A percentile compares a stretch with the other conserved stretches of the same genome.
Conservation (phyloP, 2,888 invertebrate species). For the Prosapia bicincta region DNA sequence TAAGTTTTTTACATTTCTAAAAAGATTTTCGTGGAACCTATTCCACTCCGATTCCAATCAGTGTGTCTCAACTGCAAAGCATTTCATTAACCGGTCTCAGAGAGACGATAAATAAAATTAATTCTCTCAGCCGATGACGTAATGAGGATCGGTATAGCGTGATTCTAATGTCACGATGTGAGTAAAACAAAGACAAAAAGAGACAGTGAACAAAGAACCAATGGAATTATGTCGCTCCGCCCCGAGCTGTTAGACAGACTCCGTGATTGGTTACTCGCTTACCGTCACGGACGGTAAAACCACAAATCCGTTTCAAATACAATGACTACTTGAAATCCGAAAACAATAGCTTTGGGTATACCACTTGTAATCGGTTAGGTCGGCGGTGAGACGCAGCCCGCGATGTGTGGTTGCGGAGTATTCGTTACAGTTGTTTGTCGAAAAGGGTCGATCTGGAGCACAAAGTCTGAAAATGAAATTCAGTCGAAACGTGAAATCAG, state of each 20-base stretch:
- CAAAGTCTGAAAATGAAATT: no score
- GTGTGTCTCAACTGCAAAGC: no score
- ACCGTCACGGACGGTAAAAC: neutral
- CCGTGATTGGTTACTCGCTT: neutral
- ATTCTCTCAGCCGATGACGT: neutral
- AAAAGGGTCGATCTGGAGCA: no score
- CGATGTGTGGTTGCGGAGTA: no score
- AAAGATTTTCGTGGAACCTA: no score
- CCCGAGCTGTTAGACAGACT: neutral
- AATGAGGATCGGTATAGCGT: neutral
- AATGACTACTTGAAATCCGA: neutral
- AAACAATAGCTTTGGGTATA: neutral
- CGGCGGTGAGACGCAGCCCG: no score
- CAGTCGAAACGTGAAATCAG: no score
- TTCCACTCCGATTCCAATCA: no score
- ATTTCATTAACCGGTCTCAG: neutral
- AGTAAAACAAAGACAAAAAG: neutral
- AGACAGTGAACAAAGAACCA: neutral
- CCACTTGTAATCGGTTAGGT: neutral
- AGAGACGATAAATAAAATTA: neutral
- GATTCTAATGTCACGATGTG: neutral
- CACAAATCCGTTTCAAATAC: neutral
- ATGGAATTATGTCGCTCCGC: neutral
- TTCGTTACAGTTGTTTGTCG: no score
- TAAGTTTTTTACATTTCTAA: no score